Percentiles rank a stretch among this genome's conserved stretches.
Conservation (phyloP, 2,888 invertebrate genomes). For the Plutella xylostella region DNA sequence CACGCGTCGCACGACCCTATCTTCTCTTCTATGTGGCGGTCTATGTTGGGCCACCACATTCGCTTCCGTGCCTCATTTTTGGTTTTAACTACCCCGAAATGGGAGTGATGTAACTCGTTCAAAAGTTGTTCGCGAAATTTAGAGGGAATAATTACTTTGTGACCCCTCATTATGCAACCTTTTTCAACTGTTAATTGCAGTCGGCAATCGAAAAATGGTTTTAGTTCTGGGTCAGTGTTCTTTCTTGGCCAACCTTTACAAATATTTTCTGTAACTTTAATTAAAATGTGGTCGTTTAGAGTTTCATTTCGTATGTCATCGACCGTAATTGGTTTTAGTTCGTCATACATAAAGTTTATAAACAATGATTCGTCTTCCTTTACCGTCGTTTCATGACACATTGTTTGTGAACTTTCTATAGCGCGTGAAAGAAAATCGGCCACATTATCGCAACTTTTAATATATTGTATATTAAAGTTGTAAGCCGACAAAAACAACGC, state of each 20-base stretch:
- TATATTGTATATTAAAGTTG: background rate
- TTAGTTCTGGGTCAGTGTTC: background rate
- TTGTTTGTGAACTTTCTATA: background rate
- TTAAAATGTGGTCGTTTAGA: background rate
- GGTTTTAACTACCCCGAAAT: slow-evolving; percentile 16
- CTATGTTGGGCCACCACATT: slow-evolving; percentile 16
- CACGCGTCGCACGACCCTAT: slow-evolving; percentile 13
- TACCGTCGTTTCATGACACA: background rate
- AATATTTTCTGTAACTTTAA: slow-evolving; percentile 1
- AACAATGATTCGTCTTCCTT: background rate
- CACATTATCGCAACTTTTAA: background rate
- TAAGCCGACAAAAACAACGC: background rate
- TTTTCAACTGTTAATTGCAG: slow-evolving; percentile 2
- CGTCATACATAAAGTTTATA: background rate
- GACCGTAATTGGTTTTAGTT: background rate
- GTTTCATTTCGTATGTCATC: background rate
- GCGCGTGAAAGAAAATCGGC: background rate
- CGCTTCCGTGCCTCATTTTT: slow-evolving; percentile 12
- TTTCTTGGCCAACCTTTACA: background rate
- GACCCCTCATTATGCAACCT: slow-evolving; percentile 12
- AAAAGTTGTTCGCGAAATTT: slow-evolving; percentile 10
- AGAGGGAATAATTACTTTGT: slow-evolving; percentile 6
- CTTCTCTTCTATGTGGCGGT: slow-evolving; percentile 13
- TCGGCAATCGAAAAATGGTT: slow-evolving; percentile 5
- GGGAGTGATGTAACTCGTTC: slow-evolving; percentile 13